Conservation (phyloP, 2,797 vertebrate genomes). For the Pipistrellus nathusii region DNA sequence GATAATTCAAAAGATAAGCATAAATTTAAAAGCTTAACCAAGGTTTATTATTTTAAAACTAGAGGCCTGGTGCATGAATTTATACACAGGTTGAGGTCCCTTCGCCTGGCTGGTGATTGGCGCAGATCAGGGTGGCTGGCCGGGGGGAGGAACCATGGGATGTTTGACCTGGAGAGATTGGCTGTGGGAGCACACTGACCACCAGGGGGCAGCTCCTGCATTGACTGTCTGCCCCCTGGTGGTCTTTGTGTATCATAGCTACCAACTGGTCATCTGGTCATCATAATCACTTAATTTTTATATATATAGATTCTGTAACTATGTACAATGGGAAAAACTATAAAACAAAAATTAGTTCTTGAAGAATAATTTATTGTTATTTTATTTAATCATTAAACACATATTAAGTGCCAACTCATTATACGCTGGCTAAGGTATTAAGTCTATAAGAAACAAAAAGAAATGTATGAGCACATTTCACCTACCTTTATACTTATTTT, state of each 20-base stretch:
- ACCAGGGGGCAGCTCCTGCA: no score
- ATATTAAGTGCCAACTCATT: not conserved
- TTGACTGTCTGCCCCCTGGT: no score
- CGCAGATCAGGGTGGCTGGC: no score
- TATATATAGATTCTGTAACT: conserved; percentile 6
- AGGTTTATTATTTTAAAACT: conserved; percentile 54
- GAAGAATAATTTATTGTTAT: conserved; percentile 27
- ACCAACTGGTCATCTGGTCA: no score
- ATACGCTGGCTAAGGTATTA: not conserved
- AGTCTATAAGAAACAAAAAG: not conserved
- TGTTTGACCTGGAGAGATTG: no score
- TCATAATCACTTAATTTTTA: no score
- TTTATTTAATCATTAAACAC: not conserved
- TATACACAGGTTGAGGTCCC: no score
- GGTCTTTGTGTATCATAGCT: no score
- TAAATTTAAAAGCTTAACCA: conserved; percentile 70
- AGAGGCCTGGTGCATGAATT: no score
- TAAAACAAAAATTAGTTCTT: conserved; percentile 53
- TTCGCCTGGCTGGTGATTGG: no score
- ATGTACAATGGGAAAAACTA: not conserved
- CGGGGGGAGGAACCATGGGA: no score
- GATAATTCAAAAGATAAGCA: conserved; percentile 73
- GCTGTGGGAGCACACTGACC: no score
- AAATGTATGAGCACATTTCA: not conserved
- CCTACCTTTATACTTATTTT: conserved; percentile 11